phyloP scores from a whole-genome alignment of 2,888 invertebrate genomes.

The Athalia circularis region DNA sequence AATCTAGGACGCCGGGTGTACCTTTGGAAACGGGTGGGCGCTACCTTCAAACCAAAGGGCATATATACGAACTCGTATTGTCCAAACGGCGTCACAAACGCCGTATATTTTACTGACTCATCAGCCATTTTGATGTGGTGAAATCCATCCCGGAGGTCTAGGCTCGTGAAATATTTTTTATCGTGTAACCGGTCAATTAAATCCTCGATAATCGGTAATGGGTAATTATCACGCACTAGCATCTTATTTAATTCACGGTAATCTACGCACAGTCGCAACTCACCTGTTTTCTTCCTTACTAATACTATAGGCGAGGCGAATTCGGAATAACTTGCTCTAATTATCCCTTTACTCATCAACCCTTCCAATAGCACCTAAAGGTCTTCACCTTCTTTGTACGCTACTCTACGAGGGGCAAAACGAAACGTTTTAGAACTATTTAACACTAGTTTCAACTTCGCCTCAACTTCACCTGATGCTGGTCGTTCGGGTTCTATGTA shows the following conservation, averaged over 20 bases:
- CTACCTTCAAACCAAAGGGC: constrained; percentile 57
- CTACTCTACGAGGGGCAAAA: constrained; percentile 45
- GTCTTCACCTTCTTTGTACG: constrained; percentile 40
- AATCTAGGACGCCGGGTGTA: no score
- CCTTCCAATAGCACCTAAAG: constrained; percentile 25
- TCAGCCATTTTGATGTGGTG: constrained; percentile 50
- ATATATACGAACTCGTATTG: constrained; percentile 57
- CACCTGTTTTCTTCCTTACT: constrained; percentile 44
- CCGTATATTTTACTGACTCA: constrained; percentile 49
- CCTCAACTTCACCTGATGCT: constrained; percentile 14
- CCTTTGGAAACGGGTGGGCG: constrained; percentile 51
- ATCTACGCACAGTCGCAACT: constrained; percentile 46
- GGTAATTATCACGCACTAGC: constrained; percentile 48
- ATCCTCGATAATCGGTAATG: constrained; percentile 50
- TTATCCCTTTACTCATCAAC: background rate
- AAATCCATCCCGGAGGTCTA: constrained; percentile 56
- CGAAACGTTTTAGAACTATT: constrained; percentile 48
- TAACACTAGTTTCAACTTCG: constrained; percentile 42
- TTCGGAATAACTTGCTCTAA: constrained; percentile 37
- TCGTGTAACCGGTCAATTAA: constrained; percentile 48
- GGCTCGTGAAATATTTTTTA: constrained; percentile 51
- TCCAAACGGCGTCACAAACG: constrained; percentile 53
- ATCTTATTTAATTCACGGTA: constrained; percentile 39
- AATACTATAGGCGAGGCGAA: constrained; percentile 46
- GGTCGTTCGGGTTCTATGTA: constrained; percentile 43